phyloP scores from a whole-genome alignment of 1,140 invertebrate genomes.

The Trichomalopsis sarcophagae region DNA sequence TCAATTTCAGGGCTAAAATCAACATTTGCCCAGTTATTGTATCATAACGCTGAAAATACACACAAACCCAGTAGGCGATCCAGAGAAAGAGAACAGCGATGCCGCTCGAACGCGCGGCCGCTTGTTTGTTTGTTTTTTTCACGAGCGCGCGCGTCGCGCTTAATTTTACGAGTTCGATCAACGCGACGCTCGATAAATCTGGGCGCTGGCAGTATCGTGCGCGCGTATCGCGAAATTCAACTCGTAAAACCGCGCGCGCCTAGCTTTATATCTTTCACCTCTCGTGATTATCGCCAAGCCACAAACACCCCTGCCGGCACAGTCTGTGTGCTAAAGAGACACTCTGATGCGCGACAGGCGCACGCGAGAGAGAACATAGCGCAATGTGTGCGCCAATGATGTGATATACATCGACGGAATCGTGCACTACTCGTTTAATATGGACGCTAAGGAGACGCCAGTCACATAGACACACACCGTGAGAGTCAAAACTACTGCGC shows the following conservation, averaged over 20 bases:
- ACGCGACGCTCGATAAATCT: constrained; percentile 28
- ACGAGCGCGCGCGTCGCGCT: constrained; percentile 27
- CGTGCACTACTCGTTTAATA: constrained; percentile 28
- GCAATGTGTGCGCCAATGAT: neutral
- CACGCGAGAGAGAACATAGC: neutral
- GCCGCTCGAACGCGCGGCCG: constrained; percentile 2
- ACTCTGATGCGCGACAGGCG: neutral
- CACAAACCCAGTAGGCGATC: too few species aligned
- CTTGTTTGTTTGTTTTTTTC: constrained; percentile 36
- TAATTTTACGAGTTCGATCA: constrained; percentile 43
- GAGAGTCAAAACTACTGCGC: constrained; percentile 31
- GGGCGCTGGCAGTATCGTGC: neutral
- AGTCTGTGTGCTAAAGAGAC: neutral
- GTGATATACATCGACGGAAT: neutral
- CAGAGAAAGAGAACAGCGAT: neutral
- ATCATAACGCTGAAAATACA: too few species aligned
- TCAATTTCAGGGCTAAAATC: neutral
- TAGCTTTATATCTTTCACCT: neutral
- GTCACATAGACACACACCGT: constrained; percentile 35
- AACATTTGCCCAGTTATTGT: too few species aligned
- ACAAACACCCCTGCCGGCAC: neutral
- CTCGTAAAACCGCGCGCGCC: constrained; percentile 25
- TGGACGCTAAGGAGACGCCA: constrained; percentile 56
- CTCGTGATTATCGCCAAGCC: constrained; percentile 18
- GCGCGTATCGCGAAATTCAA: constrained; percentile 28